Evolutionary conservation across 30 jellyfish, hydroid and myxozoan genomes (phyloP).

Genomic region (Pseudorhiza aurosa): DNA sequence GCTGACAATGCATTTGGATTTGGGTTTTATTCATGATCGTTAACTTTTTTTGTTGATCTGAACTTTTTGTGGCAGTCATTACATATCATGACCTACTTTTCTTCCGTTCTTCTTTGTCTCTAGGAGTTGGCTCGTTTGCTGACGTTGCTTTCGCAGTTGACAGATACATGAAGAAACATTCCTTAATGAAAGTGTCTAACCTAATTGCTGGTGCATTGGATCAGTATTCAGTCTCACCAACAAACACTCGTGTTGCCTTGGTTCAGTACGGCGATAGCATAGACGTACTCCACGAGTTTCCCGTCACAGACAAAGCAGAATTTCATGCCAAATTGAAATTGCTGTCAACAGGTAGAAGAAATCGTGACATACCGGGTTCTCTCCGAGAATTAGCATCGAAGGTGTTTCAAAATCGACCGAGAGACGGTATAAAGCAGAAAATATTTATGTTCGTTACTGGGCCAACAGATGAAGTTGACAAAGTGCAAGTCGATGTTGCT

Average conservation of each 20-base stretch:
- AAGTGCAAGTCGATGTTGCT: neutral
- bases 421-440: slow-evolving; percentile 15
- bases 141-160: slow-evolving; percentile 78
- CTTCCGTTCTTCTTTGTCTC: neutral
- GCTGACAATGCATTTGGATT: neutral
- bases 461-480: slow-evolving; percentile 34
- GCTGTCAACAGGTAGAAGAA: neutral
- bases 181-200: slow-evolving; percentile 1
- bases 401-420: slow-evolving; percentile 6
- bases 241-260: slow-evolving; percentile 40
- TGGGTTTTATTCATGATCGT: neutral
- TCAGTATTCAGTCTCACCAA: slow-evolving; percentile 16
- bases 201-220: slow-evolving; percentile 31
- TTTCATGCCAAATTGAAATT: neutral
- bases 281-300: neutral
- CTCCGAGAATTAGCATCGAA: slow-evolving; percentile 16
- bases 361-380: slow-evolving; percentile 32
- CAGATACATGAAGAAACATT: slow-evolving; percentile 28
- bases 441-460: slow-evolving; percentile 62
- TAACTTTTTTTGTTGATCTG: neutral
- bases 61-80: too few relatives aligned
- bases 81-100: neutral
- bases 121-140: slow-evolving; percentile 41
- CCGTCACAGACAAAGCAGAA: neutral
- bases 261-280: slow-evolving; percentile 25